Percentiles rank a stretch among this genome's conserved stretches.
These are phyloP conservation scores for Hexactinellida sp. DNA, from an alignment of 37 sponge, comb jelly and placozoan species.

Conservation along the genomic window DNA sequence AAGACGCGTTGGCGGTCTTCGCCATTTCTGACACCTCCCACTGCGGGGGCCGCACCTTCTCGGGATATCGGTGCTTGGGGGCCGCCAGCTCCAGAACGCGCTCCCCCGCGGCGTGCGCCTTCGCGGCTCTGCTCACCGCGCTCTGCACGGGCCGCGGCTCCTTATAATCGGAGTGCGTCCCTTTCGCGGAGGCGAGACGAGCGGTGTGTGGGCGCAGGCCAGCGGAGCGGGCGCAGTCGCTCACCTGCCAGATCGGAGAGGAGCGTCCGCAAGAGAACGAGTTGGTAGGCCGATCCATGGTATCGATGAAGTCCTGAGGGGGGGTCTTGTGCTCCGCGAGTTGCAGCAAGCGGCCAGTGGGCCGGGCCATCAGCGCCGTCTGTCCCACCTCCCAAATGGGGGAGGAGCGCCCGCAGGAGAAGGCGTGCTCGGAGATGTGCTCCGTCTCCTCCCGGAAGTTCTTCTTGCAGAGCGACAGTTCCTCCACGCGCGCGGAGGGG, in stretches of 20 bases:
- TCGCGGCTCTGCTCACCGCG: slow-evolving; percentile 44
- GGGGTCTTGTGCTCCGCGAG: slow-evolving; percentile 49
- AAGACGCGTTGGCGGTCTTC: slow-evolving; percentile 37
- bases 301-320: slow-evolving; percentile 27
- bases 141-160: slow-evolving; percentile 55
- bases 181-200: slow-evolving; percentile 55
- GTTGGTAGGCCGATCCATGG: slow-evolving; percentile 11
- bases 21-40: slow-evolving; percentile 48
- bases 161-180: slow-evolving; percentile 35
- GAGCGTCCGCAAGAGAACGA: slow-evolving; percentile 44
- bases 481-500: slow-evolving; percentile 31
- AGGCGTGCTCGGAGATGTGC: slow-evolving; percentile 58
- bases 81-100: slow-evolving; percentile 26
- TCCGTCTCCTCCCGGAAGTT: slow-evolving; percentile 30
- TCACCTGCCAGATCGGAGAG: slow-evolving; percentile 49
- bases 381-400: slow-evolving; percentile 37
- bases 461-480: slow-evolving; percentile 53
- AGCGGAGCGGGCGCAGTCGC: slow-evolving; percentile 26
- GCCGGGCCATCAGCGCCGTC: slow-evolving; percentile 19
- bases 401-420: slow-evolving; percentile 60
- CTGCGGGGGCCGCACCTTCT: slow-evolving; percentile 58
- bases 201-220: slow-evolving; percentile 47
- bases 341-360: slow-evolving; percentile 21
- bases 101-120: slow-evolving; percentile 23
- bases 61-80: slow-evolving; percentile 39